Evolutionary conservation across 1,140 invertebrate genomes (phyloP), one percentile per base, ranked within the genome.

Genomic region (Aphidius gifuensis): DNA sequence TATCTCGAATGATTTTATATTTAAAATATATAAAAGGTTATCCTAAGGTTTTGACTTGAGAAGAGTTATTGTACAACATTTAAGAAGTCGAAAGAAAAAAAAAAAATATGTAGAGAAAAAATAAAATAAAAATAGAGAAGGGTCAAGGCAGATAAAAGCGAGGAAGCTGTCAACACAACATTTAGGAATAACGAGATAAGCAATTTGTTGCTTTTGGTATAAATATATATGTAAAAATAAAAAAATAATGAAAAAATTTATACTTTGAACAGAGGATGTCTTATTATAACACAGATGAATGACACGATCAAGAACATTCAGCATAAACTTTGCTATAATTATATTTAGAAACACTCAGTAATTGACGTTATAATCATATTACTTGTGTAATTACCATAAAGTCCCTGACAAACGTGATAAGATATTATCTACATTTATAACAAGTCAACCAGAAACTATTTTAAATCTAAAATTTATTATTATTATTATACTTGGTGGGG

Each of bases 141-240:
- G 69, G 69, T 73, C 66, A 72, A 65, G 32, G 53, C 61, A 69
- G 76, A 78, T 75, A 78, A 77, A 69, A 46, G 11, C 57, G 62
- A 71, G 71, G 67, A 66, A 68, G 66, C 72, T 70, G 71, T 68
- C 72, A 71, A 61, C 66, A 32, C 23, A 62, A 56, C 56, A 50
- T 44, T 42, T 56, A 56, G 9, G 46, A 55, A 71, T 68, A 32
- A 32, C 23, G 23, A 32, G 77, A 79, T 78, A 78, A 80, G 73
- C 74, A 80, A 80, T 80, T 80, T 80, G 79, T 80, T 42, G 53
- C 11, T n/a, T 16, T n/a, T 44, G 43, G 9, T 7, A 44, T 32
- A 32, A 32, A 32, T 32, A 32, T 76, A 74, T 64, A 66, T 74
- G 48, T 60, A 40, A 9, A 44, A 60, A 9, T 50, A 53, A 60